phyloP scores from a whole-genome alignment of 2,888 invertebrate genomes.

The Cryptocheilus praepositus region DNA sequence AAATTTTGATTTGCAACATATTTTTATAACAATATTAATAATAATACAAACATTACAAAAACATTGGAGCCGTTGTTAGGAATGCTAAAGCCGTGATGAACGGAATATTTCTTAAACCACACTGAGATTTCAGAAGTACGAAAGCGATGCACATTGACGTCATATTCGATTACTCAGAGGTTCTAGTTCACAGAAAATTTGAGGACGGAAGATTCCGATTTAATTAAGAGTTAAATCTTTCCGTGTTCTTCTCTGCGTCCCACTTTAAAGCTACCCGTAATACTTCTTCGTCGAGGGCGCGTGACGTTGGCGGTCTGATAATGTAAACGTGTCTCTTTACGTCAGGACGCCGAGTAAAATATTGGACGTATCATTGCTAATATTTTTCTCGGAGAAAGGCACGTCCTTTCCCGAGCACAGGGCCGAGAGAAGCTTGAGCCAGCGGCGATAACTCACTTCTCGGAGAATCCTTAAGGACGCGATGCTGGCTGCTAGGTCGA shows the following conservation, averaged over 20 bases:
- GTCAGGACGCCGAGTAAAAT: conserved; percentile 45
- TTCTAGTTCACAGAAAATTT: too few species aligned
- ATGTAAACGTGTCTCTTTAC: conserved; percentile 40
- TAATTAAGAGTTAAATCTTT: not conserved
- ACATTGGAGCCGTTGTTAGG: too few species aligned
- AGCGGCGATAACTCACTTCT: conserved; percentile 56
- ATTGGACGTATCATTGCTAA: conserved; percentile 56
- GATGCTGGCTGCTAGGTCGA: conserved; percentile 51
- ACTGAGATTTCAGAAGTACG: too few species aligned
- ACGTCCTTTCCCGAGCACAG: conserved; percentile 23
- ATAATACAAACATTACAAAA: too few species aligned
- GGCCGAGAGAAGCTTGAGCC: conserved; percentile 26
- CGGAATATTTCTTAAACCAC: too few species aligned
- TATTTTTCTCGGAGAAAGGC: conserved; percentile 49
- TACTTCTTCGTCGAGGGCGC: conserved; percentile 38
- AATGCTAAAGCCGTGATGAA: too few species aligned
- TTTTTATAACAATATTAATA: too few species aligned
- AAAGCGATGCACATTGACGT: too few species aligned
- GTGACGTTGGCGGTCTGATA: conserved; percentile 48
- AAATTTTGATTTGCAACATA: too few species aligned
- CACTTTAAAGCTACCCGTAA: conserved; percentile 14
- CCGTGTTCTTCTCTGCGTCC: conserved; percentile 23
- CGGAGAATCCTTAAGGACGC: conserved; percentile 55
- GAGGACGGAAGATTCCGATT: too few species aligned
- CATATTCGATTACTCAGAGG: too few species aligned